Evolutionary conservation across 2,888 invertebrate species (phyloP).

Genomic region (Aspidapion aeneum): DNA sequence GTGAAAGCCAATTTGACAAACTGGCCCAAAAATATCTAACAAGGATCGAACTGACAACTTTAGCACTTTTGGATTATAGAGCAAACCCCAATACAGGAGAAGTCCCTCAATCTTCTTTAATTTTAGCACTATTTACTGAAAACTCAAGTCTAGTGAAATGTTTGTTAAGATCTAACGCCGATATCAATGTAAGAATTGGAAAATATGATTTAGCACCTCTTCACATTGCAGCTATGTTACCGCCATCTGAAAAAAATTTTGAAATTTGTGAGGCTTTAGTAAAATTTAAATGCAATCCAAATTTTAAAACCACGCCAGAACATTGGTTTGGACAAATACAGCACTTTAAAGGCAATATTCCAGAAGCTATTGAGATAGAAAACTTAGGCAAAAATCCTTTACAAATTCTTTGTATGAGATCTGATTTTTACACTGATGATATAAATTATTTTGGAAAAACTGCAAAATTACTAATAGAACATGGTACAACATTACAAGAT

Average conservation of each 20-base stretch:
- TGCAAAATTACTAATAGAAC: slow-evolving; percentile 29
- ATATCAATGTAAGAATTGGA: slow-evolving; percentile 31
- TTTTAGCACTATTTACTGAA: slow-evolving; percentile 40
- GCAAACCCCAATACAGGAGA: slow-evolving; percentile 40
- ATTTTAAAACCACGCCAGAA: slow-evolving; percentile 30
- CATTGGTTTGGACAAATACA: slow-evolving; percentile 38
- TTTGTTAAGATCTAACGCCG: slow-evolving; percentile 34
- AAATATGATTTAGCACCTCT: slow-evolving; percentile 38
- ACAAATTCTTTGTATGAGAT: slow-evolving; percentile 42
- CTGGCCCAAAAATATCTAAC: slow-evolving; percentile 1
- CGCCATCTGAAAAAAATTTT: slow-evolving; percentile 28
- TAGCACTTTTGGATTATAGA: slow-evolving; percentile 38
- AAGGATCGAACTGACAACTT: slow-evolving; percentile 32
- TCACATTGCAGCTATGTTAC: slow-evolving; percentile 38
- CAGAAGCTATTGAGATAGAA: slow-evolving; percentile 20
- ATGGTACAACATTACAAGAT: slow-evolving; percentile 28
- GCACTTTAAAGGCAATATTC: slow-evolving; percentile 27
- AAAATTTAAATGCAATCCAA: slow-evolving; percentile 36
- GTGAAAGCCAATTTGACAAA: background rate
- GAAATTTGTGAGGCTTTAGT: slow-evolving; percentile 35
- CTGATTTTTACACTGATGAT: slow-evolving; percentile 37
- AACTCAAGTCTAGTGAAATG: slow-evolving; percentile 32
- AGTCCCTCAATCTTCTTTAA: slow-evolving; percentile 40
- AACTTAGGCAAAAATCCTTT: slow-evolving; percentile 42
- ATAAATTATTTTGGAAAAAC: slow-evolving; percentile 30